A percentile compares a stretch with the other conserved stretches of the same genome.
Evolutionary conservation across 2,888 invertebrate genomes (phyloP).

Genomic region (Clanis bilineata): DNA sequence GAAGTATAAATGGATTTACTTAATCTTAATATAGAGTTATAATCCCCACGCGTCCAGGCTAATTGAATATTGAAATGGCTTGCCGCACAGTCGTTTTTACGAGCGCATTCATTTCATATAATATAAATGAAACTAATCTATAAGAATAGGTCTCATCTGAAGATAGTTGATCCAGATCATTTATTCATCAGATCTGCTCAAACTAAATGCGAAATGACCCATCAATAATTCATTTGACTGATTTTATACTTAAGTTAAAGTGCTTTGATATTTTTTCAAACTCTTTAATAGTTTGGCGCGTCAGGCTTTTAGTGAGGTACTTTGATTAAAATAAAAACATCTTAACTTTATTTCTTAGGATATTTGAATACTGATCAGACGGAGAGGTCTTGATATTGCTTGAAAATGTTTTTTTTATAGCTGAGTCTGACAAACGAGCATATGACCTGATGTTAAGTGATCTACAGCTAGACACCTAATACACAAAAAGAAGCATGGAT

Average conservation of each 20-base stretch:
- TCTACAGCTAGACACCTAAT: too few species aligned
- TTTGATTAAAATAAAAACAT: neutral
- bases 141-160: neutral
- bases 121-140: constrained; percentile 8
- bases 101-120: constrained; percentile 2
- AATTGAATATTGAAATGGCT: constrained; percentile 6
- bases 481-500: too few species aligned
- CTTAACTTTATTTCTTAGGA: neutral
- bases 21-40: constrained; percentile 1
- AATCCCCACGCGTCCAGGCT: neutral
- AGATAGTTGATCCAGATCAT: neutral
- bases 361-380: neutral
- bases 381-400: neutral
- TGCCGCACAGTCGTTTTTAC: neutral
- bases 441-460: too few species aligned
- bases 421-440: too few species aligned
- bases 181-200: neutral
- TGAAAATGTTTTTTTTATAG: too few species aligned
- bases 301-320: neutral
- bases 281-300: neutral
- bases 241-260: constrained; percentile 1
- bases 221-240: neutral
- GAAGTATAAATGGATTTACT: neutral
- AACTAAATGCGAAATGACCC: neutral
- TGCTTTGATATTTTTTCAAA: constrained; percentile 22